Conservation (phyloP, 2,113 vertebrate species). For the Rhombomys opimus region DNA sequence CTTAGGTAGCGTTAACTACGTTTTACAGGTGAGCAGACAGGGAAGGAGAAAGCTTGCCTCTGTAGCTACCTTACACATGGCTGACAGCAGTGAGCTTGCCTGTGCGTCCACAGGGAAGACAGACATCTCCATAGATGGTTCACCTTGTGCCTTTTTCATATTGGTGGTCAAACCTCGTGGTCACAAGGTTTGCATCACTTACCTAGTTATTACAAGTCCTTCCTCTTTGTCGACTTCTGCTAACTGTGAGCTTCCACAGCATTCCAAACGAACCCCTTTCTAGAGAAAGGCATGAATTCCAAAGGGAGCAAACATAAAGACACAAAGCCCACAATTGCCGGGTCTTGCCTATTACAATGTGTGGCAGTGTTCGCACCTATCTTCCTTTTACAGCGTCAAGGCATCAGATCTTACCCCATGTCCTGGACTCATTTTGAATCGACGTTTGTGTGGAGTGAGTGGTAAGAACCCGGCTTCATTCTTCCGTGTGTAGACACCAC, state of each 20-base stretch:
- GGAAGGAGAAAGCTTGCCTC: background rate
- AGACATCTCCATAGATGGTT: background rate
- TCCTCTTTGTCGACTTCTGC: constrained; percentile 37
- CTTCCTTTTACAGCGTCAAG: background rate
- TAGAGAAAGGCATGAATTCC: constrained; percentile 18
- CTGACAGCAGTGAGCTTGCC: background rate
- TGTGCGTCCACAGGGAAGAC: background rate
- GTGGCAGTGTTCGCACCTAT: background rate
- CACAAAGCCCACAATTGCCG: background rate
- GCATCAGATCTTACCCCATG: background rate
- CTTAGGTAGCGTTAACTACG: background rate
- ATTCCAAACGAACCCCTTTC: background rate
- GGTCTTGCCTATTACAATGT: background rate
- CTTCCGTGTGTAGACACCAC: background rate
- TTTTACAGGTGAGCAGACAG: constrained; percentile 17
- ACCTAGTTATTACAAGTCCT: constrained; percentile 37
- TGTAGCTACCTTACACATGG: background rate
- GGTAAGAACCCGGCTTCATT: background rate
- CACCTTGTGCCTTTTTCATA: constrained; percentile 27
- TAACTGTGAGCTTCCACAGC: background rate
- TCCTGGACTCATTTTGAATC: background rate
- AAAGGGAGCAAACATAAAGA: background rate
- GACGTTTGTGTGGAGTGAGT: background rate
- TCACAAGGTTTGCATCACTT: constrained; percentile 45
- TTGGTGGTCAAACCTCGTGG: constrained; percentile 51